Percentiles rank a stretch among this genome's conserved stretches.
Evolutionary conservation across 2,113 vertebrate genomes (phyloP).

Genomic region (Thomomys bottae): DNA sequence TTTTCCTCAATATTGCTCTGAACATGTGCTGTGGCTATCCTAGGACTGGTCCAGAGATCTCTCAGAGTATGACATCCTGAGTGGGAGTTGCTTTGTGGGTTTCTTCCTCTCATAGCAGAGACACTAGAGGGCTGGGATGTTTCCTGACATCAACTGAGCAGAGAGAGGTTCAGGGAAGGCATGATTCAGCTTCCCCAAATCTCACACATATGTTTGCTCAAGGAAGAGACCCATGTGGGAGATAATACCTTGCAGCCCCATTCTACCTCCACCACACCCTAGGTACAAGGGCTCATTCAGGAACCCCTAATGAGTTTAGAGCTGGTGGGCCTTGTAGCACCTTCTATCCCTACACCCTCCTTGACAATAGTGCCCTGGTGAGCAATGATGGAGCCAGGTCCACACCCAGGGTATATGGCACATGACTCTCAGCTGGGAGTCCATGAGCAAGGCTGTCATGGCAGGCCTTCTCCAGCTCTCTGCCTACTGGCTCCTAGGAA

Average conservation of each 20-base stretch:
- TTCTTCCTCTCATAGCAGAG: neutral
- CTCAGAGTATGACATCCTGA: neutral
- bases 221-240: neutral
- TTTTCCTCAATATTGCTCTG: neutral
- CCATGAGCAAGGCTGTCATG: neutral
- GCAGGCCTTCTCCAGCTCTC: constrained; percentile 10
- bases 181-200: neutral
- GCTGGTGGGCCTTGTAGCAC: neutral
- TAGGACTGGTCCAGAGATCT: neutral
- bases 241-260: neutral
- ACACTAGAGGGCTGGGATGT: neutral
- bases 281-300: neutral
- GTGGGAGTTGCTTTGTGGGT: neutral
- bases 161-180: neutral
- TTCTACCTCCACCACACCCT: neutral
- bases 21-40: neutral
- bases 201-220: neutral
- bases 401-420: neutral
- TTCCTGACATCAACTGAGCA: neutral
- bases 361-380: neutral
- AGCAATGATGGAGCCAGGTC: constrained; percentile 6
- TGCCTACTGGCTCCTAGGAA: constrained; percentile 62
- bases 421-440: neutral
- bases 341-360: neutral
- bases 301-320: neutral